Evolutionary conservation across 2,797 vertebrate genomes (phyloP), one percentile per base, ranked within the genome.

Genomic region (Centroberyx gerrardi): DNA sequence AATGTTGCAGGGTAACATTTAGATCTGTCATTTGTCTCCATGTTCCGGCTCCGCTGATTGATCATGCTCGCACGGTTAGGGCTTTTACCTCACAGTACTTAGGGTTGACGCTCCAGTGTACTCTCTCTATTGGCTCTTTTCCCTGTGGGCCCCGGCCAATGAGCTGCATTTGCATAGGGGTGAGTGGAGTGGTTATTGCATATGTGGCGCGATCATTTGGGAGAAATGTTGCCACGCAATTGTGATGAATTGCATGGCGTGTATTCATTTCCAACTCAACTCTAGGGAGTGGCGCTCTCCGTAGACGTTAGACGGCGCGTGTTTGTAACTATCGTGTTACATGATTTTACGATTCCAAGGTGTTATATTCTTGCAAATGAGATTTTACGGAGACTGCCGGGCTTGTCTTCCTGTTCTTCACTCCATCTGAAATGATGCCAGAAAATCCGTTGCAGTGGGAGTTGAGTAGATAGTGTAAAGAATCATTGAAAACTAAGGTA

Each of bases 1-100:
- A 67, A 29, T 54, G 27, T 46, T 62, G 49, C 74, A 56, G 46
- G 27, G 46, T 60, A 74, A 66, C 48, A 3, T 18, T 72, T 67
- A 31, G 51, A 64, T 63, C 8, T 74, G 55, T 62, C 3, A 54
- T 81, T 83, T 83, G 42, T 78, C 54, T 76, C 58, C 2, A 18
- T 59, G 71, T 15, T 53, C 8, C 22, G 63, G 31, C 62, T 75
- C 27, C 58, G 42, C 58, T 83, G 54, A 82, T 73, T 75, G 48
- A 76, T 67, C 51, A 29, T 27, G 44, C 53, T 15, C 18, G 7
- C 13, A 7, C 8, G 17, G 46, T 52, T 4, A 63, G 6, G 18
- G 27, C 10, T 28, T 67, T 73, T 68, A 46, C 59, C 49, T 68
- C 28, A 44, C 59, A 74, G 60, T 49, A 75, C 54, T 63, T 62